phyloP scores from a whole-genome alignment of 2,113 vertebrate genomes.

The Hyperoodon ampullatus region DNA sequence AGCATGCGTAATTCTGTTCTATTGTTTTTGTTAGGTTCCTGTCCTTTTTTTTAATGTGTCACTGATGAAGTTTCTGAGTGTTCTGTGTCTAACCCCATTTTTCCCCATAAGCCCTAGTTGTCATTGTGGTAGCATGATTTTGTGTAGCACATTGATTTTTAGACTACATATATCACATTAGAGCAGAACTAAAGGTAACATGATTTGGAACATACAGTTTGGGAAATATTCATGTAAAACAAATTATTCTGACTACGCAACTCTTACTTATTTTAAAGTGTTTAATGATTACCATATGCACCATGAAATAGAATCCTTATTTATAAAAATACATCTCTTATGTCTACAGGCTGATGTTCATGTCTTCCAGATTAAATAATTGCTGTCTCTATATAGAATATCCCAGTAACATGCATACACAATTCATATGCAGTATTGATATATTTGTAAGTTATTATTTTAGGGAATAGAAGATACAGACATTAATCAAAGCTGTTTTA shows the following conservation, averaged over 20 bases:
- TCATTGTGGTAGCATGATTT: neutral
- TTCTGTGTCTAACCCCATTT: neutral
- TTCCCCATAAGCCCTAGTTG: neutral
- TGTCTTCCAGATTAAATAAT: neutral
- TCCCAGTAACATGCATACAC: neutral
- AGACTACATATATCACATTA: neutral
- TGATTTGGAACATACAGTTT: neutral
- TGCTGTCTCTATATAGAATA: neutral
- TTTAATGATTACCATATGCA: neutral
- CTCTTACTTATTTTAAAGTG: neutral
- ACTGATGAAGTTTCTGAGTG: neutral
- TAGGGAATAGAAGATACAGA: neutral
- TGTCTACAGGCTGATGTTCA: neutral
- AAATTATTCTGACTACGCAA: neutral
- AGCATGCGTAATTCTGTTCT: neutral
- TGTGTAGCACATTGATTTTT: neutral
- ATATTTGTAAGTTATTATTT: neutral
- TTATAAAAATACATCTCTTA: neutral
- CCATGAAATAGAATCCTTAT: neutral
- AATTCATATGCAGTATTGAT: neutral
- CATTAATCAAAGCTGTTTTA: neutral
- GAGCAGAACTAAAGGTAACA: neutral
- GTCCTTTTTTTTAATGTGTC: neutral
- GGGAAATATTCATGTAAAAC: neutral
- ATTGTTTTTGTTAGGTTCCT: neutral